Evolutionary conservation across 2,113 vertebrate genomes (phyloP), one percentile per base, ranked within the genome.

Genomic region (Canis aureus): DNA sequence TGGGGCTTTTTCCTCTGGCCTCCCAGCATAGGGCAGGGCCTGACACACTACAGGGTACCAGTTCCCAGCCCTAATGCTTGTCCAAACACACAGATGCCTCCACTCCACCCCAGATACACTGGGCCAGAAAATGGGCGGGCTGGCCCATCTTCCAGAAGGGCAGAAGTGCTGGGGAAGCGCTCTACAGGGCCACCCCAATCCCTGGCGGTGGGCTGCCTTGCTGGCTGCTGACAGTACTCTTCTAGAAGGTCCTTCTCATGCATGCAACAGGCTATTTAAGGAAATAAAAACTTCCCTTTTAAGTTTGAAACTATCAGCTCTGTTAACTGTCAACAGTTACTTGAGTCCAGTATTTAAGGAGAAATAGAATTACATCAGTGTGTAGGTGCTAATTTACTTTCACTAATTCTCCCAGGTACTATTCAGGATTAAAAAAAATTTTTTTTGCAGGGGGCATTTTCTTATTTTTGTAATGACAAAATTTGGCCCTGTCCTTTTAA

Each of bases 1-100:
- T 0, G 4, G 25, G 29, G 57, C n/a, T 9, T 55, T n/a, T 13
- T 66, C 29, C 69, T 19, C 57, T 5, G 19, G 29, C 51, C 19
- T 29, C 22, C 5, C 6, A 55, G 35, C 7, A 22, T 22, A 15
- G 53, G 2, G 2, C 79, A 8, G 38, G 17, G 55, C 43, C 38
- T 2, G 4, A 8, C 57, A 29, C 5, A 9, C 51, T 0, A 1
- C 3, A 57, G n/a, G 27, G 27, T 5, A 2, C 7, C 0, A 0
- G 17, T 13, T 60, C 80, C 67, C 22, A 15, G 92, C 60, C 32
- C 59, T 0, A 7, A 35, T 19, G 60, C 53, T 69, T 23, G 1
- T 16, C 66, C 55, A 5, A 67, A 23, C 73, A 66, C 35, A 83
- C 17, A 49, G 69, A 53, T 5, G 38, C 59, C 80, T 69, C 59